These are phyloP conservation scores for Psittacula cyanocephala DNA, from an alignment of 2,113 vertebrate genomes.

Conservation along the genomic window DNA sequence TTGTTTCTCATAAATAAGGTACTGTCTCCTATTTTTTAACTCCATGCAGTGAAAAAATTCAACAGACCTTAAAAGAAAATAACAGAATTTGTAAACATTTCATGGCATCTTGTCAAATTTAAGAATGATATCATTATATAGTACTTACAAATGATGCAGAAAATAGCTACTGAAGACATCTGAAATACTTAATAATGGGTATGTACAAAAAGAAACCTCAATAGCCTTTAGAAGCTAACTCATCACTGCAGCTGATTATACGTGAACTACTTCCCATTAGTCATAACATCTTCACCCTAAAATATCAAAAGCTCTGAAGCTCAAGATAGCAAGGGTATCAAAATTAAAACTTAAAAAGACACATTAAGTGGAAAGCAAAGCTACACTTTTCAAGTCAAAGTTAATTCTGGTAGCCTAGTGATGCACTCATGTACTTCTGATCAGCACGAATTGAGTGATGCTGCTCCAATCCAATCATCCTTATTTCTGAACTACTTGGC, in stretches of 20 bases:
- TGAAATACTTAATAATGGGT: not conserved
- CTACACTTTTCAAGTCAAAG: not conserved
- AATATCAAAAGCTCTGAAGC: not conserved
- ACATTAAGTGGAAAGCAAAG: slow-evolving; percentile 12
- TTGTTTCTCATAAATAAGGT: not conserved
- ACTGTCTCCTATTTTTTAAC: rapidly evolving
- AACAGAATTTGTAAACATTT: not conserved
- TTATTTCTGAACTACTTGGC: slow-evolving; percentile 43
- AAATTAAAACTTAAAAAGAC: not conserved
- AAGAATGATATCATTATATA: not conserved
- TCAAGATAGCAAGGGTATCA: not conserved
- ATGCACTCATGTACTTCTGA: not conserved
- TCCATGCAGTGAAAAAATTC: not conserved
- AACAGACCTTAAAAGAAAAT: not conserved
- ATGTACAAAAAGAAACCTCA: not conserved
- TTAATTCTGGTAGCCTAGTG: not conserved
- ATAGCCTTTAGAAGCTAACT: not conserved
- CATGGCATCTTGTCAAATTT: not conserved
- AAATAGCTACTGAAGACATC: not conserved
- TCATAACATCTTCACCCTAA: not conserved
- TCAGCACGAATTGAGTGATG: not conserved
- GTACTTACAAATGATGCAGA: not conserved
- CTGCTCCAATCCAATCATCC: not conserved
- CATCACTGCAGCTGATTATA: not conserved
- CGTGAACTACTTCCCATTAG: not conserved